phyloP scores from a whole-genome alignment of 2,113 vertebrate species.

The Platysteira castanea region DNA sequence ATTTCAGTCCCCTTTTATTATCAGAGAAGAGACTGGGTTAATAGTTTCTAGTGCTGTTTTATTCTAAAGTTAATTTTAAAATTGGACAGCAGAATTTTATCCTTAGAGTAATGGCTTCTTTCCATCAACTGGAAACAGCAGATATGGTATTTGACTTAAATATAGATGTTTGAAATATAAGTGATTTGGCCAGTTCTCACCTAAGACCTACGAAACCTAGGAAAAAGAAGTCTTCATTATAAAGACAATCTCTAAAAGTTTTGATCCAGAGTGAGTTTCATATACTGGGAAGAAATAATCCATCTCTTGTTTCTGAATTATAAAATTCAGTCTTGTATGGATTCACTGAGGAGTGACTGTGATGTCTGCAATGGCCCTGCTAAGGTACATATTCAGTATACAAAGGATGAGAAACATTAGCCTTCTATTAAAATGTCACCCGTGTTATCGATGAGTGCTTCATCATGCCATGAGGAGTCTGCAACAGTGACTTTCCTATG shows the following conservation, averaged over 20 bases:
- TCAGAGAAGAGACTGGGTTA: neutral
- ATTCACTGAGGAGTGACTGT: neutral
- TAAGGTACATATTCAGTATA: neutral
- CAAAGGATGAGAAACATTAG: neutral
- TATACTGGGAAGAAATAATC: neutral
- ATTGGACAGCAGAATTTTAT: neutral
- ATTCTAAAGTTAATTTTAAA: neutral
- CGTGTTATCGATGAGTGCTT: neutral
- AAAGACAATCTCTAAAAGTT: neutral
- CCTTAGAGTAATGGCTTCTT: neutral
- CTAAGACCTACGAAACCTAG: neutral
- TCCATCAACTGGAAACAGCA: accelerated
- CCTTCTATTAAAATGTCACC: neutral
- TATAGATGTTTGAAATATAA: neutral
- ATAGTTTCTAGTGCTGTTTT: neutral
- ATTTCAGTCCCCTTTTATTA: neutral
- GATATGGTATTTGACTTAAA: neutral
- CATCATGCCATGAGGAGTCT: neutral
- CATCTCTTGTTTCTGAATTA: neutral
- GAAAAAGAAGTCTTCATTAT: neutral
- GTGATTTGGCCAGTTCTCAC: neutral
- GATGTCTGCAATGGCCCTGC: neutral
- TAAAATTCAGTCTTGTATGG: neutral
- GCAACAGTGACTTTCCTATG: neutral
- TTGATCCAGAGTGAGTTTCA: neutral